phyloP scores from a whole-genome alignment of 2,113 vertebrate species.

The Ailuropoda melanoleuca region DNA sequence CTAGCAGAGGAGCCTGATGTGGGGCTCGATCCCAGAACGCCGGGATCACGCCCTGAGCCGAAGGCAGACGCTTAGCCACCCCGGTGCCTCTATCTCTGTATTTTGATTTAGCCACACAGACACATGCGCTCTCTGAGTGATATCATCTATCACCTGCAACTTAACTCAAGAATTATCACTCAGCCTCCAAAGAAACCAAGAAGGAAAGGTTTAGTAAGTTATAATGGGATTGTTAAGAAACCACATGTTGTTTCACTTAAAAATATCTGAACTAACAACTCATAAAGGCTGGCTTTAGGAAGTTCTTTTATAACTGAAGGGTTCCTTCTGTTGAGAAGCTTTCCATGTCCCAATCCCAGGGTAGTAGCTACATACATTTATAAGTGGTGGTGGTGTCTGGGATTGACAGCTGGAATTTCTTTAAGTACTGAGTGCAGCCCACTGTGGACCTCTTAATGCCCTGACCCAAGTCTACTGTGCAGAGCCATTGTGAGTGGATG shows the following conservation, averaged over 20 bases:
- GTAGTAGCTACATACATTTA: background rate
- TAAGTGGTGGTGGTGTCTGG: background rate
- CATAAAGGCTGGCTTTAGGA: background rate
- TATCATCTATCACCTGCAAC: constrained; percentile 1
- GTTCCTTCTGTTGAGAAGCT: background rate
- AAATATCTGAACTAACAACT: background rate
- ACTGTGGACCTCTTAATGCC: background rate
- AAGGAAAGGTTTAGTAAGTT: constrained; percentile 4
- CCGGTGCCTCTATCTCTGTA: background rate
- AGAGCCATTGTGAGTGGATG: background rate
- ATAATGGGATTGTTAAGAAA: background rate
- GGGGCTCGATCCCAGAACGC: no score
- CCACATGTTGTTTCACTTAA: background rate
- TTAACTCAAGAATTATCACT: background rate
- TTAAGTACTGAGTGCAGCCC: background rate
- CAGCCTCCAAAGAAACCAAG: background rate
- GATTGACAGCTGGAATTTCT: background rate
- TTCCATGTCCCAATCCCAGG: background rate
- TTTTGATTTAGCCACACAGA: background rate
- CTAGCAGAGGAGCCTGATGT: no score
- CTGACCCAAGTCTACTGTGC: background rate
- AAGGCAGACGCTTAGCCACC: no score
- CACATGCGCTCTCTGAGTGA: background rate
- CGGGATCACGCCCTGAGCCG: no score
- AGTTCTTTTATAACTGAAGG: background rate